phyloP scores from a whole-genome alignment of 2,888 invertebrate genomes.

The Argyresthia albistria region DNA sequence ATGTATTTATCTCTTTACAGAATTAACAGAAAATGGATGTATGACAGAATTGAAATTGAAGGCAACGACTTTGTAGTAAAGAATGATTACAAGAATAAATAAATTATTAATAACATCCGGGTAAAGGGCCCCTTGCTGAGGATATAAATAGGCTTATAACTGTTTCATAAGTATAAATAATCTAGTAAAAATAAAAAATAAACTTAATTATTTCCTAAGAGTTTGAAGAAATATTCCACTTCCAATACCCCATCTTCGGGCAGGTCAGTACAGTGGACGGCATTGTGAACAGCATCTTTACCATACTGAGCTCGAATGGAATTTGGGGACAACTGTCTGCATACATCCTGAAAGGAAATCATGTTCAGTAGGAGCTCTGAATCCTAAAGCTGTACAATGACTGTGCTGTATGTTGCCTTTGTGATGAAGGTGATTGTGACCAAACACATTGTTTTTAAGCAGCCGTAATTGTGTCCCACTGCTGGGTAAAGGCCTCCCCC shows the following conservation, averaged over 20 bases:
- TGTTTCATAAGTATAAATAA: too few relatives aligned
- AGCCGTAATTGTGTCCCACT: too few relatives aligned
- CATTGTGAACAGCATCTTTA: constrained; percentile 83
- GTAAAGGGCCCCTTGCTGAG: too few relatives aligned
- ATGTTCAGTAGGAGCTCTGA: background rate
- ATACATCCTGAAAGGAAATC: constrained; percentile 34
- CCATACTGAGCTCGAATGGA: constrained; percentile 90
- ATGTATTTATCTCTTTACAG: constrained; percentile 47
- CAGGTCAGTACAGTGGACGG: constrained; percentile 93
- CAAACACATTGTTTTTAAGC: too few relatives aligned
- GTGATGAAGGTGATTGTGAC: too few relatives aligned
- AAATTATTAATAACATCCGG: too few relatives aligned
- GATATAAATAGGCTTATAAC: too few relatives aligned
- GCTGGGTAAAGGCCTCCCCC: too few relatives aligned
- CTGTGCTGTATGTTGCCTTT: too few relatives aligned
- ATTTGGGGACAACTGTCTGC: constrained; percentile 81
- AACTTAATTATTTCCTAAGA: constrained; percentile 43
- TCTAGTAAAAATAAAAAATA: background rate
- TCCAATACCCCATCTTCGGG: constrained; percentile 88
- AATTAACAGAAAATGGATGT: constrained; percentile 81
- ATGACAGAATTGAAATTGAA: constrained; percentile 84
- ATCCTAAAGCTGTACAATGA: too few relatives aligned
- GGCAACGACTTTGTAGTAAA: constrained; percentile 79
- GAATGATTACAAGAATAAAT: constrained; percentile 64
- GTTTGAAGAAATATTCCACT: constrained; percentile 84